These are phyloP conservation scores for Serilophus lunatus DNA, from an alignment of 2,113 vertebrate genomes.

Conservation along the genomic window DNA sequence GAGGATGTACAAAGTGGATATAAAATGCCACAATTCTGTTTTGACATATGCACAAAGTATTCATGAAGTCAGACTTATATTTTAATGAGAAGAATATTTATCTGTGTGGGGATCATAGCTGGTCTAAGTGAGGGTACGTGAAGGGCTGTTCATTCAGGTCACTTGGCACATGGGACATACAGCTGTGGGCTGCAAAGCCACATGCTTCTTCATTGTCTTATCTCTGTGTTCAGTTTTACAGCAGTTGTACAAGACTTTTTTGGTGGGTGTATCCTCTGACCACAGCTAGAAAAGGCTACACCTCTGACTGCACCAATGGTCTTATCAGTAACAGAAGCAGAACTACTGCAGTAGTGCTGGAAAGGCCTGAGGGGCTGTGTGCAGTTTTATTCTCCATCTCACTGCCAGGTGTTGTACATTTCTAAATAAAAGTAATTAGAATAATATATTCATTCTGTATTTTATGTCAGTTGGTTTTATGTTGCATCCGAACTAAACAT, in stretches of 20 bases:
- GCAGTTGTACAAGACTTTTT: neutral
- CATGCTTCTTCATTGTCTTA: neutral
- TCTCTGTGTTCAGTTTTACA: neutral
- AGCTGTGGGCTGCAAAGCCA: neutral
- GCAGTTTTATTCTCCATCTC: neutral
- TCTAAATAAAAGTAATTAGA: neutral
- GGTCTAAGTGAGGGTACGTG: neutral
- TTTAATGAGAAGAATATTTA: neutral
- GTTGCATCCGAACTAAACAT: neutral
- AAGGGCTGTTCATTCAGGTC: neutral
- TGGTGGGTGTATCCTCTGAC: neutral
- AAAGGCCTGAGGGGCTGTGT: neutral
- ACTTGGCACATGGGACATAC: neutral
- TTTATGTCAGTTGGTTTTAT: neutral
- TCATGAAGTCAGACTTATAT: neutral
- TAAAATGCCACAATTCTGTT: neutral
- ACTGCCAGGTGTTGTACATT: neutral
- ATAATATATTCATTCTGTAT: neutral
- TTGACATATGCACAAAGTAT: neutral
- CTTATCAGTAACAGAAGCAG: neutral
- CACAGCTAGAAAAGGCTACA: neutral
- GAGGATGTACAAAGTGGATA: neutral
- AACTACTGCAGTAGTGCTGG: neutral
- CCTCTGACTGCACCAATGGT: neutral
- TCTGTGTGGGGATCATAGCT: neutral